Conservation (phyloP, 2,113 vertebrate species). For the Brevimyrus niger region DNA sequence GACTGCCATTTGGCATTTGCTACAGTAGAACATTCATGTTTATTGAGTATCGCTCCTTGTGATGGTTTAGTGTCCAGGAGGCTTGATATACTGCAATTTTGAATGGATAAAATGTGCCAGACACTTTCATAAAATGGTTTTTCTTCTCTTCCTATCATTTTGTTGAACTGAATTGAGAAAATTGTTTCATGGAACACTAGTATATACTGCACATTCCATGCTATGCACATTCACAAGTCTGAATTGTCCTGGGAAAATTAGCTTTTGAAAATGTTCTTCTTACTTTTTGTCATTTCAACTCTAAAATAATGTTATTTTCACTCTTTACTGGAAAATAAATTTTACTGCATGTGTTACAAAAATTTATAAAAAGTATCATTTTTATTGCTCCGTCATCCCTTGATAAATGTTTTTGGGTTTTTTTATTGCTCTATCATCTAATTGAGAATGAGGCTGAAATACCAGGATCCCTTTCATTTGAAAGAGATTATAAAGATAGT, state of each 20-base stretch:
- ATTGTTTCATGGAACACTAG: not conserved
- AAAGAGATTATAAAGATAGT: not conserved
- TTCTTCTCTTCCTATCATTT: not conserved
- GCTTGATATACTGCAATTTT: not conserved
- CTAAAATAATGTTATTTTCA: conserved; percentile 55
- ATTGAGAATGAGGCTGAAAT: not conserved
- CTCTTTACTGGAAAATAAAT: conserved; percentile 47
- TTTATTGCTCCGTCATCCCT: not conserved
- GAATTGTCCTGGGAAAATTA: not conserved
- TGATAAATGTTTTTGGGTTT: not conserved
- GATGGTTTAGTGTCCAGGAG: not conserved
- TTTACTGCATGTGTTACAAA: not conserved
- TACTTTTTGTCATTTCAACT: conserved; percentile 54
- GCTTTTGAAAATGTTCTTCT: conserved; percentile 40
- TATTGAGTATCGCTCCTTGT: not conserved
- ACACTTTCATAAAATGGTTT: not conserved
- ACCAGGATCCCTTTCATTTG: not conserved
- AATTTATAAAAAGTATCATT: not conserved
- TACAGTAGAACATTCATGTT: not conserved
- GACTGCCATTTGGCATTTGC: not conserved
- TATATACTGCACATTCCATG: not conserved
- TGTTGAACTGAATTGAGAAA: not conserved
- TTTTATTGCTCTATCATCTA: not conserved
- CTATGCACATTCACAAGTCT: not conserved
- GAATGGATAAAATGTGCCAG: not conserved